These are phyloP conservation scores for Acinonyx jubatus DNA, from an alignment of 2,113 vertebrate species.

Conservation along the genomic window DNA sequence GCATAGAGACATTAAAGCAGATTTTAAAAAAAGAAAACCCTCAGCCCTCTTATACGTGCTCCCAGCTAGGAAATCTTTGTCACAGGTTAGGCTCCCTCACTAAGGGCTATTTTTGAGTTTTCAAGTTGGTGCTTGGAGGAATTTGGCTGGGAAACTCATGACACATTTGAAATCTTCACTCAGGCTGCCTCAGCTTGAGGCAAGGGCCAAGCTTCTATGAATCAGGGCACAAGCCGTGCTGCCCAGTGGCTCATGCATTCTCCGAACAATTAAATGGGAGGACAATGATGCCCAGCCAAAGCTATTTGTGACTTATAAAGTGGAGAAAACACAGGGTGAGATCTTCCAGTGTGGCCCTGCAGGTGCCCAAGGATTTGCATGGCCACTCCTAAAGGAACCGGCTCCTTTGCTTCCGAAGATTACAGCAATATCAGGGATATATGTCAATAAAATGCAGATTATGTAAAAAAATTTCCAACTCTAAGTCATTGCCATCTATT, in stretches of 20 bases:
- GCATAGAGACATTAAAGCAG: conserved; percentile 9
- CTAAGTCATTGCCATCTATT: background rate
- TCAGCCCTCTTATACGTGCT: conserved; percentile 14
- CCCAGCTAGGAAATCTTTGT: conserved; percentile 47
- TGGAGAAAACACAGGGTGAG: background rate
- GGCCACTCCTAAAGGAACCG: background rate
- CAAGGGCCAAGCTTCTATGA: conserved; percentile 43
- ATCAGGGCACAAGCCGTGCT: conserved; percentile 57
- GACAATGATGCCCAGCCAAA: background rate
- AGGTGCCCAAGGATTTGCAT: background rate
- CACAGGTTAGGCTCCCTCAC: conserved; percentile 42
- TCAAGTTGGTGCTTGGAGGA: conserved; percentile 67
- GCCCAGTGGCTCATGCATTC: background rate
- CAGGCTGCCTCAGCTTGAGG: conserved; percentile 20
- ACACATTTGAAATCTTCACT: conserved; percentile 74
- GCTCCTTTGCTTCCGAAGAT: background rate
- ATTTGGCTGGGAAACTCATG: conserved; percentile 72
- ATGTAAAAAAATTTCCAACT: background rate
- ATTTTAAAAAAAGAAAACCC: background rate
- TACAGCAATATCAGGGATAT: background rate
- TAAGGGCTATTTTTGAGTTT: conserved; percentile 75
- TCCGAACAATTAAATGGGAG: conserved; percentile 10
- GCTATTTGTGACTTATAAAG: background rate
- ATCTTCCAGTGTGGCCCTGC: background rate
- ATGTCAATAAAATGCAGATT: background rate